Base-by-base conservation (phyloP, 2,888 invertebrate genomes). In the Meiosimyza platycephala region DNA sequence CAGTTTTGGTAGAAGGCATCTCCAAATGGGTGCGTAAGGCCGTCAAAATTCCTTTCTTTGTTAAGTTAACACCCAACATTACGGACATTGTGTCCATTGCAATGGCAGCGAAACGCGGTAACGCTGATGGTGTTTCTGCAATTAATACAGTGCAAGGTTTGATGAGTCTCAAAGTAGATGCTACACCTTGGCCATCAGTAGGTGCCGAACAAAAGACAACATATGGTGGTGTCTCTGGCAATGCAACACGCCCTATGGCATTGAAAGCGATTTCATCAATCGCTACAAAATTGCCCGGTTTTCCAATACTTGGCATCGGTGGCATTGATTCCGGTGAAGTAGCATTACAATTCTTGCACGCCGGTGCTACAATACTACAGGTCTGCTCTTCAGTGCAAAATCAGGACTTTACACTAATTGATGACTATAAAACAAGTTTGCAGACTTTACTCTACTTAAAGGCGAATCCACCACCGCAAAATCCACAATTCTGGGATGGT, bases 311-410 rank as follows among this genome's bases (percentile, higher is more conserved):
- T 76, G 99, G 98, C 33, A 97, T 97, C 72, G 99, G 99, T 9
- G 99, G 99, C 1, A 94, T 99, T 18, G 99, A 99, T 88, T 77
- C 97, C 0, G 99, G 99, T 0, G 98, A 99, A 76, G 93, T 94
- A 0, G 95, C 97, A 0, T 86, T 98, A n/a, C 98, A 99, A 88
- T 99, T 97, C 85, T 88, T 99, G 4, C 92, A 96, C 84, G 95
- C 95, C 77, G 99, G 99, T 0, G 97, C 99, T 4, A 92, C 95
- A 0, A 93, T 95, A 0, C 89, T 99, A 0, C 99, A 99, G 91
- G 94, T 95, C 80, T 96, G 99, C 88, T 98, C 98, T 80, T 96
- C 99, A 0, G 92, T 99, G 22, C 99, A 99, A 87, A 99, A 99
- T 88, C 99, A 99, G 89, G 99, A 99, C 88, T 99, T 98, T 84